phyloP scores from a whole-genome alignment of 2,113 vertebrate species.

The Barnardius zonarius region DNA sequence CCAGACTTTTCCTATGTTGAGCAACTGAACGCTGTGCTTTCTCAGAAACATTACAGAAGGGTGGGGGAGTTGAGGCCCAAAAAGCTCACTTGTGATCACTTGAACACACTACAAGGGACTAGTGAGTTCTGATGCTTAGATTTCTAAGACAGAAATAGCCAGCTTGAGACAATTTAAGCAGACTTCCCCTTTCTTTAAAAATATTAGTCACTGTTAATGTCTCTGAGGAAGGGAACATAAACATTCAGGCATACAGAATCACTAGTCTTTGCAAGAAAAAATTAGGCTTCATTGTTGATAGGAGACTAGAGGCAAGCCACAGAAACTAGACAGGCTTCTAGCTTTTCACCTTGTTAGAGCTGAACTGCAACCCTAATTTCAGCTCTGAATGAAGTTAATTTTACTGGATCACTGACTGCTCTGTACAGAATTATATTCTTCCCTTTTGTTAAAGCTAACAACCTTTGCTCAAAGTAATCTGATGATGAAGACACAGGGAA shows the following conservation, averaged over 20 bases:
- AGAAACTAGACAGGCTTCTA: background rate
- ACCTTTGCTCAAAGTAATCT: background rate
- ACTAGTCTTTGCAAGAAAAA: background rate
- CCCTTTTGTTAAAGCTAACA: slow-evolving; percentile 11
- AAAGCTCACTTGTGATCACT: background rate
- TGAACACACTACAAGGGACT: background rate
- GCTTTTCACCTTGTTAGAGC: background rate
- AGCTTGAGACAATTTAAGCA: background rate
- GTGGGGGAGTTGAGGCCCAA: background rate
- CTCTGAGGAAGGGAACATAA: background rate
- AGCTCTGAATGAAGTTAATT: background rate
- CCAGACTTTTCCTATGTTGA: background rate
- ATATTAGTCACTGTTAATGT: background rate
- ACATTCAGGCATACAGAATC: background rate
- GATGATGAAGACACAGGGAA: background rate
- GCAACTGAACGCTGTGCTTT: background rate
- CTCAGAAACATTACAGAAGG: background rate
- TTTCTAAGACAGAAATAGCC: background rate
- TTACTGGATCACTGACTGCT: background rate
- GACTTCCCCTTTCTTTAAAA: background rate
- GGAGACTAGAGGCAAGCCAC: background rate
- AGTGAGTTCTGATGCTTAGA: background rate
- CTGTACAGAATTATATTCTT: background rate
- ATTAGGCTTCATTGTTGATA: background rate
- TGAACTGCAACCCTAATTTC: background rate